These are phyloP conservation scores for Troilus luridus DNA, from an alignment of 2,888 invertebrate genomes.

Conservation along the genomic window DNA sequence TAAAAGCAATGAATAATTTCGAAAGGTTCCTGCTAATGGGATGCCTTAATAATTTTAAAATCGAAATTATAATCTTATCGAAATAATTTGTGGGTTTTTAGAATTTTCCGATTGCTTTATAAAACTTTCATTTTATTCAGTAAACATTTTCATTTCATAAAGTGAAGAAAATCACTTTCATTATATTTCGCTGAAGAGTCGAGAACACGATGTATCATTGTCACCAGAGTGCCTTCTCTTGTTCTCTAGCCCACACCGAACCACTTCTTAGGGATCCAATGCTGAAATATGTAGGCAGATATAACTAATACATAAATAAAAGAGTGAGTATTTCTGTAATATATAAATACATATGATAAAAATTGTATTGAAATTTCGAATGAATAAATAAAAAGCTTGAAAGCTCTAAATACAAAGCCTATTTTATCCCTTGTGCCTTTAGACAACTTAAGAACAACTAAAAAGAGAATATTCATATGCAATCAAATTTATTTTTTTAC, in stretches of 20 bases:
- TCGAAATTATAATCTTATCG: too few species aligned
- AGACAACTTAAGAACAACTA: not conserved
- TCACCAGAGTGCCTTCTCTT: not conserved
- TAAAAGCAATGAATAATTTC: too few species aligned
- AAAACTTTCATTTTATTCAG: too few species aligned
- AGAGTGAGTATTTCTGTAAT: not conserved
- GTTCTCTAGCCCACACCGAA: not conserved
- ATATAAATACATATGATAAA: not conserved
- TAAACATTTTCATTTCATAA: too few species aligned
- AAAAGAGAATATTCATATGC: not conserved
- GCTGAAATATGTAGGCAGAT: not conserved
- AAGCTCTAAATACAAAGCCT: not conserved
- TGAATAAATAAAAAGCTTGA: not conserved
- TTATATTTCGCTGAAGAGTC: not conserved
- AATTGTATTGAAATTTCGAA: not conserved
- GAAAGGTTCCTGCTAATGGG: too few species aligned
- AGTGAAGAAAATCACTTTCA: too few species aligned
- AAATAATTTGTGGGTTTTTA: too few species aligned
- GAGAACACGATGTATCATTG: not conserved
- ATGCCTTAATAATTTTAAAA: too few species aligned
- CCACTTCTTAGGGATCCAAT: not conserved
- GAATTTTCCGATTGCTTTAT: too few species aligned
- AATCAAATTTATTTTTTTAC: not conserved
- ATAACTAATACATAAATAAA: not conserved
- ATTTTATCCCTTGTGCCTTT: not conserved